Evolutionary conservation across 2,113 vertebrate species (phyloP).

Genomic region (Desmodus rotundus): DNA sequence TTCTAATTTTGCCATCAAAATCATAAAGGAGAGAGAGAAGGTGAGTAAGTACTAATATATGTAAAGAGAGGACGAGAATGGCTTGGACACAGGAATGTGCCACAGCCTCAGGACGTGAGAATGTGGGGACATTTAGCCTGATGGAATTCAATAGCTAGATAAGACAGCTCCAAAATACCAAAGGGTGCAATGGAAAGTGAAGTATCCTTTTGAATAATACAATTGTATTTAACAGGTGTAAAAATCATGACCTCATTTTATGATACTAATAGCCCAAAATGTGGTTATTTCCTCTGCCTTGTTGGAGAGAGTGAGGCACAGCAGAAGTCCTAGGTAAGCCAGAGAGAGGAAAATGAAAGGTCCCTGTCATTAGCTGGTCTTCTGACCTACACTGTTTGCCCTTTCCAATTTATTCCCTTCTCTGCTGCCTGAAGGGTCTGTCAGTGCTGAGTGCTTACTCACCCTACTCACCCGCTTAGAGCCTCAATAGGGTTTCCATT

Average conservation of each 20-base stretch:
- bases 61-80: not conserved
- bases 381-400: not conserved
- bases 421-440: not conserved
- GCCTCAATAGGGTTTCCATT: not conserved
- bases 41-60: not conserved
- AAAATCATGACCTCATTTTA: not conserved
- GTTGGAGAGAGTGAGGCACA: not conserved
- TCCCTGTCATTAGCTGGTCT: not conserved
- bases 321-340: not conserved
- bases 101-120: not conserved
- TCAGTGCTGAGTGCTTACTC: not conserved
- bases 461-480: not conserved
- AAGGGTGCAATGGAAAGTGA: not conserved
- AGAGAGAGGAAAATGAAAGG: not conserved
- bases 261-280: not conserved
- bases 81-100: not conserved
- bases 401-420: not conserved
- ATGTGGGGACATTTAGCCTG: not conserved
- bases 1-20: conserved; percentile 25
- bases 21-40: not conserved
- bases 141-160: not conserved
- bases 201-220: not conserved
- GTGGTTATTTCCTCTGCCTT: not conserved
- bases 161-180: not conserved
- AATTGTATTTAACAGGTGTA: not conserved